phyloP scores from a whole-genome alignment of 1,140 invertebrate genomes.

The Asbolus verrucosus region DNA sequence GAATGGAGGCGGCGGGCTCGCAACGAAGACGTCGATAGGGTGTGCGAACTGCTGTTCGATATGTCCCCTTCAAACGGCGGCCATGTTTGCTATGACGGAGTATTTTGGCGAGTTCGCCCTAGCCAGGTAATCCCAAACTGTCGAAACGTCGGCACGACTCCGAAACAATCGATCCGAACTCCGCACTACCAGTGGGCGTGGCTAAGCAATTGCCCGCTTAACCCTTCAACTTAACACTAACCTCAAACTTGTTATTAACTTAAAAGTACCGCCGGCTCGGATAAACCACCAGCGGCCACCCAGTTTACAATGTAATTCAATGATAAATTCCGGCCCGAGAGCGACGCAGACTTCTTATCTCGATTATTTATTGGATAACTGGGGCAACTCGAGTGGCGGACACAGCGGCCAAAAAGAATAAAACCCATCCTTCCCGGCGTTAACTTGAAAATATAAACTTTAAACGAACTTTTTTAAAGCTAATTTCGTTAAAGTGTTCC shows the following conservation, averaged over 20 bases:
- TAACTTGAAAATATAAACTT: no score
- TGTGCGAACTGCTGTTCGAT: conserved; percentile 29
- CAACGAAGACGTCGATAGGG: conserved; percentile 39
- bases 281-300: not conserved
- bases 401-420: no score
- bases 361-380: no score
- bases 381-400: no score
- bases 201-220: conserved; percentile 14
- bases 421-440: no score
- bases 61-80: conserved; percentile 47
- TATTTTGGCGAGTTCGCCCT: conserved; percentile 68
- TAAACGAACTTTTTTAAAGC: no score
- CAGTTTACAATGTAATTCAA: not conserved
- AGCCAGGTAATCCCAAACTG: conserved; percentile 62
- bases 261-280: not conserved
- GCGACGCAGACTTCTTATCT: no score
- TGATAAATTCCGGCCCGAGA: no score
- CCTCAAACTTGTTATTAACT: conserved; percentile 35
- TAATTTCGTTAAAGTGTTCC: no score
- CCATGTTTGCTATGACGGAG: conserved; percentile 68
- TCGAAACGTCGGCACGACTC: conserved; percentile 4
- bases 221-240: not conserved
- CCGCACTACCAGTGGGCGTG: conserved; percentile 19
- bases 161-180: not conserved
- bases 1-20: conserved; percentile 6